Conservation (phyloP, 2,113 vertebrate species). For the Phoenicopterus ruber region DNA sequence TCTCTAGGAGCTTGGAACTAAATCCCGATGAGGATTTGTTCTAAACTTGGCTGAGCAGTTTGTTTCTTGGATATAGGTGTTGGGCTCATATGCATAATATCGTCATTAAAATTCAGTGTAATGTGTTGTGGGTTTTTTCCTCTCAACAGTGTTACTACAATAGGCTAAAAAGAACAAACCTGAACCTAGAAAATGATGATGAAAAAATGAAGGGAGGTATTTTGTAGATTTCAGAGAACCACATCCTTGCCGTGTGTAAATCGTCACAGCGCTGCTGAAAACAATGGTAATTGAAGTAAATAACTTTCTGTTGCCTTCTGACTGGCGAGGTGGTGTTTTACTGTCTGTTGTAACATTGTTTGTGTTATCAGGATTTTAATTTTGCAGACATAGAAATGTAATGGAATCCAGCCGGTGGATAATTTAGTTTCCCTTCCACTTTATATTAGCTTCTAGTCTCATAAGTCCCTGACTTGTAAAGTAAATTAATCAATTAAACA, state of each 20-base stretch:
- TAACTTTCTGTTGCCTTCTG: not conserved
- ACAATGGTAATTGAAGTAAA: not conserved
- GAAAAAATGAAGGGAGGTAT: not conserved
- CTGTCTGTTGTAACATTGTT: not conserved
- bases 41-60: not conserved
- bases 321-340: not conserved
- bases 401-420: not conserved
- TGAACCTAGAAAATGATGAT: not conserved
- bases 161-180: not conserved
- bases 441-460: not conserved
- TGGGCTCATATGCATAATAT: not conserved
- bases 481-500: constrained; percentile 55
- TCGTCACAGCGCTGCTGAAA: not conserved
- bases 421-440: not conserved
- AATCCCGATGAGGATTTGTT: not conserved
- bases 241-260: not conserved
- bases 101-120: not conserved
- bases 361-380: not conserved
- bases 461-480: not conserved
- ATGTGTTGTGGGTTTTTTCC: not conserved
- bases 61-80: not conserved
- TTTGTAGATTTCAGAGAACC: not conserved
- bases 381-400: not conserved
- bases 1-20: not conserved
- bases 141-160: not conserved